Evolutionary conservation across 92 coral and sea anemone species (phyloP), one percentile per base, ranked within the genome.

Genomic region (Phenganax subtilis): DNA sequence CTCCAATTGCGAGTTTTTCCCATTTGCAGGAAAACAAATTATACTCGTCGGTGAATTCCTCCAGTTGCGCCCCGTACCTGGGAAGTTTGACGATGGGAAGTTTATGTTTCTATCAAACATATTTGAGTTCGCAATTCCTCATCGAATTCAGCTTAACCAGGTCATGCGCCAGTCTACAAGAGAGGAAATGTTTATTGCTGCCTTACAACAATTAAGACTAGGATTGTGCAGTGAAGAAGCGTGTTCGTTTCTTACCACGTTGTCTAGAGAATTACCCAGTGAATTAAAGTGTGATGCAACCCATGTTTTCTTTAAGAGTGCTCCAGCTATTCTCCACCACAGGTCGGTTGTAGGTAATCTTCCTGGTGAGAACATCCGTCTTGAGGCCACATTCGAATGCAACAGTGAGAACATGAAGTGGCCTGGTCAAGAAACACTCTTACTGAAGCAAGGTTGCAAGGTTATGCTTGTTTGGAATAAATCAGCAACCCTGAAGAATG

Each of bases 291-390:
- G 30, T 7, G 20, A 51, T 59, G 88, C 81, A 8, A 85, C 56
- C 25, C 85, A 85, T 63, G 62, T 59, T 30, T 72, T 80, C 63
- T 85, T 80, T 72, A 77, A 65, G 56, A 85, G 74, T 57, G 85
- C 75, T 54, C 75, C 85, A 17, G 70, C 81, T 53, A 54, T 72
- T 85, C 81, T 85, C 29, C 71, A 71, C 51, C 54, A 85, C 60
- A 72, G 81, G 64, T 51, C 67, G 1, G 58, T 58, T 70, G 75
- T 80, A 6, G 68, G 51, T 63, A 72, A 69, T 51, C 85, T 85
- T 25, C 76, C 82, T 12, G 82, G 88, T 57, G 76, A 85, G 61
- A 60, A 51, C 8, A 51, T 59, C 29, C 28, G 74, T 30, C 55
- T 72, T 69, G 72, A 80, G 12, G 75, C 75, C 6, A 78, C 54